Conservation (phyloP, 2,888 invertebrate species). For the Drosophila bunnanda region DNA sequence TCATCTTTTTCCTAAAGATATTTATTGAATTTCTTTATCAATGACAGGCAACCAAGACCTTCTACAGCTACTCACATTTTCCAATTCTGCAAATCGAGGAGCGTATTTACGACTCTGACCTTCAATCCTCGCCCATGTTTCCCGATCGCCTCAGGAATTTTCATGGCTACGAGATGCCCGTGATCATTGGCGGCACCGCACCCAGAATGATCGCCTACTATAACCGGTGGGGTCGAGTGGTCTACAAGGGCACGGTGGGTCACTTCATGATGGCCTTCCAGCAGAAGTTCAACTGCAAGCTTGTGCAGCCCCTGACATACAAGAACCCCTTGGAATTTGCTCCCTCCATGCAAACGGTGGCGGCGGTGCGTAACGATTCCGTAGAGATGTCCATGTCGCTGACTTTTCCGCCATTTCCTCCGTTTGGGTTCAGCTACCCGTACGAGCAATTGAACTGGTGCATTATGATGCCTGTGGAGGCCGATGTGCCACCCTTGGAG, state of each 20-base stretch:
- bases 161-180: slow-evolving; percentile 60
- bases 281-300: slow-evolving; percentile 65
- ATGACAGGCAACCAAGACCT: slow-evolving; percentile 51
- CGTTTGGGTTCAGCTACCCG: slow-evolving; percentile 66
- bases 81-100: slow-evolving; percentile 68
- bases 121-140: slow-evolving; percentile 41
- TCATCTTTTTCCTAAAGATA: too few species aligned
- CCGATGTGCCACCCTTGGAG: slow-evolving; percentile 68
- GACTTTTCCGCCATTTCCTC: slow-evolving; percentile 50
- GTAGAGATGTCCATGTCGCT: slow-evolving; percentile 73
- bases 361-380: slow-evolving; percentile 65
- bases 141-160: slow-evolving; percentile 68
- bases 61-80: slow-evolving; percentile 74
- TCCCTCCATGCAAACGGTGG: slow-evolving; percentile 56
- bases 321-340: slow-evolving; percentile 33
- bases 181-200: slow-evolving; percentile 66
- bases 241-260: slow-evolving; percentile 69
- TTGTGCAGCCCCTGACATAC: slow-evolving; percentile 56
- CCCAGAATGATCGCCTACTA: slow-evolving; percentile 74
- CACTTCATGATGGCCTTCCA: slow-evolving; percentile 73
- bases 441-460: slow-evolving; percentile 74
- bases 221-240: slow-evolving; percentile 37
- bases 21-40: too few species aligned
- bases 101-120: slow-evolving; percentile 8
- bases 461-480: slow-evolving; percentile 78